phyloP scores from a whole-genome alignment of 2,797 vertebrate genomes.

The Poeciliopsis paucimaculata region DNA sequence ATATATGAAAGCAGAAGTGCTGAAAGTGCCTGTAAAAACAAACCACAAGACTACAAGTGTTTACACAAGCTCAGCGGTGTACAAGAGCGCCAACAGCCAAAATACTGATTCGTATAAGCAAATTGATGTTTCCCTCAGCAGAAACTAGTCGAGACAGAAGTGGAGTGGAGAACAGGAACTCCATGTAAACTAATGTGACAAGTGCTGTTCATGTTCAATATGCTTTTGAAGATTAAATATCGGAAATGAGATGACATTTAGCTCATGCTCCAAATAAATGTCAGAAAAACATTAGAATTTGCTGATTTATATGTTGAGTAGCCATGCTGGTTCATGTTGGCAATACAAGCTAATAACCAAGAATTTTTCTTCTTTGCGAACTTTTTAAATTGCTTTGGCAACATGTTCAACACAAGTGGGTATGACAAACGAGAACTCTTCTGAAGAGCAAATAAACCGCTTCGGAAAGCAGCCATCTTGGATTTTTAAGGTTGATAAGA shows the following conservation, averaged over 20 bases:
- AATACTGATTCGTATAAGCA: background rate
- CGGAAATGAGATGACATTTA: background rate
- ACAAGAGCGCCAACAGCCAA: background rate
- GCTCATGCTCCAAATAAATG: background rate
- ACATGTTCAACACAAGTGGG: background rate
- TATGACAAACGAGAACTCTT: background rate
- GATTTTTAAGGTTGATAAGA: background rate
- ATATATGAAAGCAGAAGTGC: background rate
- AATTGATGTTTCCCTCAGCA: background rate
- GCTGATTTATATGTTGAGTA: background rate
- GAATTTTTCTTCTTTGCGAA: background rate
- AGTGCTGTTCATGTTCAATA: background rate
- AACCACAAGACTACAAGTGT: slow-evolving; percentile 5
- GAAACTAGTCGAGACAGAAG: background rate
- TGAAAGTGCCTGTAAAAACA: background rate
- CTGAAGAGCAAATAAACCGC: background rate
- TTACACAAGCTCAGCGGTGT: background rate
- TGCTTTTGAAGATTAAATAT: background rate
- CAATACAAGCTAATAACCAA: background rate
- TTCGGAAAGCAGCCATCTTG: background rate
- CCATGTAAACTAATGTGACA: background rate
- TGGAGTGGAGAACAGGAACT: background rate
- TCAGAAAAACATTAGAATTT: background rate
- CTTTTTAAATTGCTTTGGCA: background rate
- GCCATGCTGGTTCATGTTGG: background rate